These are phyloP conservation scores for Lasioglossum zephyrum DNA, from an alignment of 2,888 invertebrate genomes.

Conservation along the genomic window DNA sequence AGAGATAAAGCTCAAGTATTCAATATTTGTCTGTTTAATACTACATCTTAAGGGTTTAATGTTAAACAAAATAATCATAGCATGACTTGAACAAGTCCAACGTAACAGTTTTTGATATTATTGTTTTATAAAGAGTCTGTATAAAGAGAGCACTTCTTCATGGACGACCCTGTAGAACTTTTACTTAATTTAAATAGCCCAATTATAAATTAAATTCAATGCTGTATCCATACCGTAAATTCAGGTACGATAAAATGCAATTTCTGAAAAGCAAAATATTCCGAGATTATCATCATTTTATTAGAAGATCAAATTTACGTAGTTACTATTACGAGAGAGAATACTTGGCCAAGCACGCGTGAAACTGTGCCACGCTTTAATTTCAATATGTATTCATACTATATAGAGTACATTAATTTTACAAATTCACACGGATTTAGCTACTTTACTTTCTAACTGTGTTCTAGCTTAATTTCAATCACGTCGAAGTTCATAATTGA, in stretches of 20 bases:
- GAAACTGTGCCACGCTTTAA: not conserved
- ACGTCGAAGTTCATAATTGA: not conserved
- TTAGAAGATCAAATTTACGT: not conserved
- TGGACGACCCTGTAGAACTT: not conserved
- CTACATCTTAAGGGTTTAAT: not conserved
- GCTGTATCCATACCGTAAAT: not conserved
- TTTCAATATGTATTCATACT: not conserved
- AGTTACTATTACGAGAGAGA: not conserved
- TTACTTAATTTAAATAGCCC: not conserved
- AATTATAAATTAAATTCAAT: not conserved
- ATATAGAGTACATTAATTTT: not conserved
- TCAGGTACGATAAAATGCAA: not conserved
- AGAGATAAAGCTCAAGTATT: not conserved
- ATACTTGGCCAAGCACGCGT: not conserved
- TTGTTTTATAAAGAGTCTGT: not conserved
- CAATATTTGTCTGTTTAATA: no score
- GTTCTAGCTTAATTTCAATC: constrained; percentile 9
- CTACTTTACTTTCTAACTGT: not conserved
- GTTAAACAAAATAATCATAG: not conserved
- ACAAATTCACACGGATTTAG: not conserved
- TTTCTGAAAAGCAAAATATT: not conserved
- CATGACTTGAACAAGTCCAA: not conserved
- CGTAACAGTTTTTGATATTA: not conserved
- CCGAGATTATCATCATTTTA: not conserved
- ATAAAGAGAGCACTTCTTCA: no score